A percentile compares a stretch with the other conserved stretches of the same genome.
Evolutionary conservation across 2,113 vertebrate species (phyloP).

Genomic region (Scortum barcoo): DNA sequence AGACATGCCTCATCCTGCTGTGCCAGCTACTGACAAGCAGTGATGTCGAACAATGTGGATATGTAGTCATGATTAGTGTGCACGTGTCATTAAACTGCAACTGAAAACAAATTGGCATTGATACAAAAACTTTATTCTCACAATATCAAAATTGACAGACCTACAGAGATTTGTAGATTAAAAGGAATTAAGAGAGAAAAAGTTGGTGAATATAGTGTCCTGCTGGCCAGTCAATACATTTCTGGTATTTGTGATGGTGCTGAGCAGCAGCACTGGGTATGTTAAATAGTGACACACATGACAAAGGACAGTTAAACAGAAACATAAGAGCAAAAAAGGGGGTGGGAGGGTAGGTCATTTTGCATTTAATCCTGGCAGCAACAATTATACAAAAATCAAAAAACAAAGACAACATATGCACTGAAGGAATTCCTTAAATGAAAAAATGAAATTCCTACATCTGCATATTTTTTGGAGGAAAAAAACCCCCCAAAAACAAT

Average conservation of each 20-base stretch:
- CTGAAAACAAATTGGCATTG: conserved; percentile 44
- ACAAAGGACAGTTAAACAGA: conserved; percentile 40
- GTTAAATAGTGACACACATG: conserved; percentile 58
- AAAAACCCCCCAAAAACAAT: not conserved
- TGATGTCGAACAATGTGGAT: not conserved
- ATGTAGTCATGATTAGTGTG: not conserved
- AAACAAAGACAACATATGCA: conserved; percentile 47
- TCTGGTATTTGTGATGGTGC: conserved; percentile 48
- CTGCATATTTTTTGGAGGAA: conserved; percentile 42
- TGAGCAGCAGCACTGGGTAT: conserved; percentile 46
- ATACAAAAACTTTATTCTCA: conserved; percentile 85
- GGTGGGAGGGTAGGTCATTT: not conserved
- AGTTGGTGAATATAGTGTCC: conserved; percentile 37
- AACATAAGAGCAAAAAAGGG: conserved; percentile 32
- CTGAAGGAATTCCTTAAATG: conserved; percentile 55
- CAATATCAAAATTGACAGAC: conserved; percentile 84
- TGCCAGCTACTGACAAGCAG: not conserved
- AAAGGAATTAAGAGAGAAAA: conserved; percentile 70
- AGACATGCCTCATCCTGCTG: not conserved
- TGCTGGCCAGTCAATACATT: conserved; percentile 32
- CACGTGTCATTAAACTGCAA: conserved; percentile 16
- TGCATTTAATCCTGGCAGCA: conserved; percentile 49
- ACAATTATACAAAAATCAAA: conserved; percentile 71
- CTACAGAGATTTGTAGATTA: conserved; percentile 73
- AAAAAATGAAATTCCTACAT: conserved; percentile 40